These are phyloP conservation scores for Drosophila picticornis DNA, from an alignment of 2,888 invertebrate genomes.

Conservation along the genomic window DNA sequence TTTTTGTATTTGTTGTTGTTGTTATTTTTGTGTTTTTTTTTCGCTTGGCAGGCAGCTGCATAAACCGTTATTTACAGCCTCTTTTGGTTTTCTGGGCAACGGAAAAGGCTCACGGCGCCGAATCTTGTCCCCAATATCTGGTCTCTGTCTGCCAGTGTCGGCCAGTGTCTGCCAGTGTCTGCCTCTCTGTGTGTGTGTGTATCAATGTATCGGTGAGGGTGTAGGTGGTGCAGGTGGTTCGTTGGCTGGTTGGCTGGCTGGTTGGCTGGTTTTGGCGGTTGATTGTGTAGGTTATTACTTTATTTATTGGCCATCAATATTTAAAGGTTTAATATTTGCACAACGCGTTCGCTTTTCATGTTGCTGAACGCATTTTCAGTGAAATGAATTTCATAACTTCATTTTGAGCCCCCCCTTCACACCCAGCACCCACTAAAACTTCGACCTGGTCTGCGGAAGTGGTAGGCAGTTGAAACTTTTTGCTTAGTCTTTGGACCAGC, in stretches of 20 bases:
- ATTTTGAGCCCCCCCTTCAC: slow-evolving; percentile 19
- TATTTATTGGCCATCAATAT: slow-evolving; percentile 72
- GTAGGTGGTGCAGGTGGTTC: slow-evolving; percentile 12
- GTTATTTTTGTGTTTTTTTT: not conserved
- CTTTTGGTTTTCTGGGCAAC: slow-evolving; percentile 36
- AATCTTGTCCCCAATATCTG: slow-evolving; percentile 41
- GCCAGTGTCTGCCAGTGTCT: too few species aligned
- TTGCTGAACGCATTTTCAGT: slow-evolving; percentile 37
- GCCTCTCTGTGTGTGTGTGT: not conserved
- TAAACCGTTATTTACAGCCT: slow-evolving; percentile 68
- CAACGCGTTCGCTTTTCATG: slow-evolving; percentile 1
- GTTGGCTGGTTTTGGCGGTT: not conserved
- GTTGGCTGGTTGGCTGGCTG: not conserved
- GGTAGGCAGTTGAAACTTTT: slow-evolving; percentile 26
- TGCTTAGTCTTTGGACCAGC: slow-evolving; percentile 18
- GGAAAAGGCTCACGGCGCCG: slow-evolving; percentile 30
- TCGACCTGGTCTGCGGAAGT: slow-evolving; percentile 14
- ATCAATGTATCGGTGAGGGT: slow-evolving; percentile 12
- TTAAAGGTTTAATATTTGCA: slow-evolving; percentile 68
- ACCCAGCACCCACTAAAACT: not conserved
- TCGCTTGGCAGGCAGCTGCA: slow-evolving; percentile 46
- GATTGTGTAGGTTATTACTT: slow-evolving; percentile 47
- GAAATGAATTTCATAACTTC: slow-evolving; percentile 73
- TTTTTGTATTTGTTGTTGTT: not conserved
- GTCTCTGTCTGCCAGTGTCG: not conserved